A percentile compares a stretch with the other conserved stretches of the same genome.
Evolutionary conservation across 2,888 invertebrate genomes (phyloP).

Genomic region (Boloria selene): DNA sequence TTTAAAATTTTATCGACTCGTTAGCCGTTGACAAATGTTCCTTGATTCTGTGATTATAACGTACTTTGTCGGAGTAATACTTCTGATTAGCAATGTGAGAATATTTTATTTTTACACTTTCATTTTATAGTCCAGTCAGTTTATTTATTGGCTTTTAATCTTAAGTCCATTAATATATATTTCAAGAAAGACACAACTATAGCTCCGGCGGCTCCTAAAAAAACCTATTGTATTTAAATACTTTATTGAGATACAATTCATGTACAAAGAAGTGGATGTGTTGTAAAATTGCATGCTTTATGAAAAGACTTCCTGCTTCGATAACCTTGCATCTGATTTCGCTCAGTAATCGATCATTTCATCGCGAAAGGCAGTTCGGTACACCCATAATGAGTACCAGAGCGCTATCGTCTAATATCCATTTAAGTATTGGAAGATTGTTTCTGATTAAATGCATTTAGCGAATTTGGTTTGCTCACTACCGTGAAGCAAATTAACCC

Average conservation of each 20-base stretch:
- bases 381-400: slow-evolving; percentile 62
- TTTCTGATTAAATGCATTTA: slow-evolving; percentile 55
- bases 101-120: slow-evolving; percentile 48
- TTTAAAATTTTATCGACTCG: slow-evolving; percentile 74
- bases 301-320: slow-evolving; percentile 59
- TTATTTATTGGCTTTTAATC: slow-evolving; percentile 16
- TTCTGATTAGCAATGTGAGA: slow-evolving; percentile 65
- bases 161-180: slow-evolving; percentile 2
- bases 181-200: neutral
- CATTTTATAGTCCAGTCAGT: slow-evolving; percentile 45
- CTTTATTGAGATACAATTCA: neutral
- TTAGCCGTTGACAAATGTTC: slow-evolving; percentile 71
- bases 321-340: slow-evolving; percentile 54
- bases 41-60: slow-evolving; percentile 72
- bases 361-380: slow-evolving; percentile 49
- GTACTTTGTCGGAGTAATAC: slow-evolving; percentile 67
- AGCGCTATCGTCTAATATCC: slow-evolving; percentile 68
- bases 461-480: slow-evolving; percentile 60
- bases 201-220: no score
- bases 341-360: slow-evolving; percentile 65
- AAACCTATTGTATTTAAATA: neutral
- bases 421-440: slow-evolving; percentile 59
- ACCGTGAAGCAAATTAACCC: slow-evolving; percentile 63
- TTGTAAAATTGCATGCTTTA: slow-evolving; percentile 57
- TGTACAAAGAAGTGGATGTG: slow-evolving; percentile 22